Conservation (phyloP, 2,888 invertebrate genomes). For the Cotesia congregata region DNA sequence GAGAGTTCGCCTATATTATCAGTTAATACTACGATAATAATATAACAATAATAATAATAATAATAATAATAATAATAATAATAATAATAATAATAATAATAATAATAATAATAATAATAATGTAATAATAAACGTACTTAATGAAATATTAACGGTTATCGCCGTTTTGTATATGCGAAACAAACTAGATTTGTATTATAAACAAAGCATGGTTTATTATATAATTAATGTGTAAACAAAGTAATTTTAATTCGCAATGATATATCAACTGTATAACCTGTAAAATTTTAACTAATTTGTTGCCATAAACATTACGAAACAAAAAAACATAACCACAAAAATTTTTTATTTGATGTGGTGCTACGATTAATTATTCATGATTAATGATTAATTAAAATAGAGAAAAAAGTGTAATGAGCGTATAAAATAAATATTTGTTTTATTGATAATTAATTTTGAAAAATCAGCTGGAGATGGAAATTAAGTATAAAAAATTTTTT, state of each 20-base stretch:
- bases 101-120: constrained; percentile 47
- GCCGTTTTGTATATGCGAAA: constrained; percentile 31
- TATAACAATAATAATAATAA: constrained; percentile 51
- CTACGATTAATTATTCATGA: background rate
- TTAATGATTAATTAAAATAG: background rate
- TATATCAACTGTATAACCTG: constrained; percentile 50
- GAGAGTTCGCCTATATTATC: constrained; percentile 62
- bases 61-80: constrained; percentile 46
- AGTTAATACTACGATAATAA: constrained; percentile 15
- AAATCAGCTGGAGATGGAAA: background rate
- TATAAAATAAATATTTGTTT: no score
- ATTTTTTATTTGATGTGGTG: background rate
- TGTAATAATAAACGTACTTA: constrained; percentile 24
- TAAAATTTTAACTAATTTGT: constrained; percentile 58
- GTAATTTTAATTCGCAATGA: constrained; percentile 56
- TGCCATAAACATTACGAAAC: constrained; percentile 27
- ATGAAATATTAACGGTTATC: constrained; percentile 26
- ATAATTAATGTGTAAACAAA: constrained; percentile 57
- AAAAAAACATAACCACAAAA: background rate
- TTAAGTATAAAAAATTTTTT: background rate
- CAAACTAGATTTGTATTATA: constrained; percentile 66
- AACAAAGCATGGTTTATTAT: constrained; percentile 53
- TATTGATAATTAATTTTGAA: background rate
- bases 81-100: constrained; percentile 53
- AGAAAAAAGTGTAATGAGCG: no score